Evolutionary conservation across 2,797 vertebrate genomes (phyloP), one percentile per base, ranked within the genome.

Genomic region (Pipistrellus kuhlii): DNA sequence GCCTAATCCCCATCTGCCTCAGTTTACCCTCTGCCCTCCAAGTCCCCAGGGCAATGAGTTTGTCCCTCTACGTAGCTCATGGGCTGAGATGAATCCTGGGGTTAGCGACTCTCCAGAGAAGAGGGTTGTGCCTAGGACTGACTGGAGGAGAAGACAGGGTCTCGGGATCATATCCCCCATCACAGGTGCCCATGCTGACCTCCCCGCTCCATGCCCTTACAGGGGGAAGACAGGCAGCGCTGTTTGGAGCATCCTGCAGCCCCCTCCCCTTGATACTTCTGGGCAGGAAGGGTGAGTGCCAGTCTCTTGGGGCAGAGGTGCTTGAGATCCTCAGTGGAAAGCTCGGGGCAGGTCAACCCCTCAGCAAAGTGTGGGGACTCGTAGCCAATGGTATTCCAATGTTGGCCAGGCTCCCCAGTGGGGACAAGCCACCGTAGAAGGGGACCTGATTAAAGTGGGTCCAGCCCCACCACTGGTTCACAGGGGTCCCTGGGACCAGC

Each of bases 1-100:
- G 85, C 32, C 2, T 68, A 41, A 41, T 46, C 96, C 97, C 97
- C 97, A 82, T 30, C 96, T 97, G 98, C 97, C 98, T 97, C 98
- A 3, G 80, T 94, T 92, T 94, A 62, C 90, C 71, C 71, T 46
- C 55, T 13, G 2, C 38, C 32, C 71, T 62, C 81, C 17, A 27
- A 53, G 66, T 17, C 38, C 38, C 72, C 8, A 57, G 48, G 59
- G 23, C 17, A 12, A 57, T 76, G 35, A 76, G 25, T 32, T 10
- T 78, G 32, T 46, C 18, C 27, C 35, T 53, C 48, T 25, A 5
- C 0, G 0, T 51, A 59, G 64, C 32, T 78, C 20, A 10, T 97
- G 97, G 97, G 68, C 23, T 3, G 53, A 55, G 35, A 13, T 30
- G 38, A 30, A 81, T 38, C 13, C 62, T 14, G 14, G 66, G 46